Percentiles rank a stretch among this genome's conserved stretches.
These are phyloP conservation scores for Picathartes gymnocephalus DNA, from an alignment of 2,113 vertebrate species.

Conservation along the genomic window DNA sequence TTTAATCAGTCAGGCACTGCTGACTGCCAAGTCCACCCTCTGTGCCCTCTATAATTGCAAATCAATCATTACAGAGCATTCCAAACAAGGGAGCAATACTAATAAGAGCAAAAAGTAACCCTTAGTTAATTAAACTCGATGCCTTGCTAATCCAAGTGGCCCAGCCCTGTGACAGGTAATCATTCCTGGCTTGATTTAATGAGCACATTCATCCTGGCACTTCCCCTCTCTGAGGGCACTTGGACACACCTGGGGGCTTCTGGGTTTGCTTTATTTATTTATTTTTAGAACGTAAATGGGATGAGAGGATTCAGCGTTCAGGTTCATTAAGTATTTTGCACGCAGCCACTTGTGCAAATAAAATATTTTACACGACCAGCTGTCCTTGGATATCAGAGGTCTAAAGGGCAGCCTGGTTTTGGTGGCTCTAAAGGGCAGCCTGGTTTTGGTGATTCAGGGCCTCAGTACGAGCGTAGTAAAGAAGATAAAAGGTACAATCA, in stretches of 20 bases:
- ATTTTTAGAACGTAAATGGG: background rate
- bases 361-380: no score
- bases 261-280: background rate
- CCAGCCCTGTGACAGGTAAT: background rate
- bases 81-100: background rate
- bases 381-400: background rate
- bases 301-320: background rate
- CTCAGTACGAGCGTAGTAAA: rapidly evolving
- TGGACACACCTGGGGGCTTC: rapidly evolving
- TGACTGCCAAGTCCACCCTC: background rate
- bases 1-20: background rate
- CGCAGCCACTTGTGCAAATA: no score
- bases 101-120: background rate
- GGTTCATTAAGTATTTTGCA: background rate
- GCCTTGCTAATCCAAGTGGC: background rate
- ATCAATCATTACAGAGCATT: background rate
- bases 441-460: background rate
- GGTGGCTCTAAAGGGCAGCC: background rate
- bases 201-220: background rate
- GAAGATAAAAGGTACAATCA: background rate
- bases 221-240: background rate
- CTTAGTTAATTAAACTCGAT: background rate
- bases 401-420: background rate
- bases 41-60: background rate
- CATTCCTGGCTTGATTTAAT: background rate